These are phyloP conservation scores for Oreochromis niloticus DNA, from an alignment of 2,113 vertebrate genomes.

Conservation along the genomic window DNA sequence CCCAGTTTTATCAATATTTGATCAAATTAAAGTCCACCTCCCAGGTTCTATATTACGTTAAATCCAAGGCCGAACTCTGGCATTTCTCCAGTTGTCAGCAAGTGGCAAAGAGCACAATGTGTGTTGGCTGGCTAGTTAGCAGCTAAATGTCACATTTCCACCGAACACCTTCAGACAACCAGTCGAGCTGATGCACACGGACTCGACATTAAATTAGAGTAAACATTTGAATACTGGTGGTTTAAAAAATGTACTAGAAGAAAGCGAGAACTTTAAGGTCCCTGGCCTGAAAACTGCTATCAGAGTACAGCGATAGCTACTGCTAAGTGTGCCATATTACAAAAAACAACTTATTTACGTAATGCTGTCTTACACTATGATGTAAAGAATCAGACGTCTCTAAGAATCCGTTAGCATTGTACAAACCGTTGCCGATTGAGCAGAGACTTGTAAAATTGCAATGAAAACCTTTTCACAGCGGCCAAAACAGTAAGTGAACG, in stretches of 20 bases:
- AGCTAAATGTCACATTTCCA: neutral
- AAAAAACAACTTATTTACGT: neutral
- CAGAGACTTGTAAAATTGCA: neutral
- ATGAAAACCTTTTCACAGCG: neutral
- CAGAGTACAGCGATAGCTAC: neutral
- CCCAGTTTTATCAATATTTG: neutral
- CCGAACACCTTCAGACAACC: neutral
- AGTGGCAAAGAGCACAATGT: neutral
- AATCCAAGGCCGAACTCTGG: neutral
- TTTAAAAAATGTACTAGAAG: neutral
- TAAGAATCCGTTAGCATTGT: neutral
- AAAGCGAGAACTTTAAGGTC: neutral
- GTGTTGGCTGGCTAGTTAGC: neutral
- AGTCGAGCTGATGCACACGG: too few relatives aligned
- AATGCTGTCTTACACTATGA: neutral
- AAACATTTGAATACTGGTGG: neutral
- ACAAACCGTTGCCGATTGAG: neutral
- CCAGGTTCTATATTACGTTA: too few relatives aligned
- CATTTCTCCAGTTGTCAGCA: neutral
- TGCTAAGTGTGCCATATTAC: neutral
- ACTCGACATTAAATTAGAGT: neutral
- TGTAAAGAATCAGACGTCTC: neutral
- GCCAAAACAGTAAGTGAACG: neutral
- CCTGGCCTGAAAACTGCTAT: neutral
- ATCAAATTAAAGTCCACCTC: neutral